Percentiles rank a stretch among this genome's conserved stretches.
phyloP scores from a whole-genome alignment of 2,797 vertebrate genomes.

The Sparus aurata region DNA sequence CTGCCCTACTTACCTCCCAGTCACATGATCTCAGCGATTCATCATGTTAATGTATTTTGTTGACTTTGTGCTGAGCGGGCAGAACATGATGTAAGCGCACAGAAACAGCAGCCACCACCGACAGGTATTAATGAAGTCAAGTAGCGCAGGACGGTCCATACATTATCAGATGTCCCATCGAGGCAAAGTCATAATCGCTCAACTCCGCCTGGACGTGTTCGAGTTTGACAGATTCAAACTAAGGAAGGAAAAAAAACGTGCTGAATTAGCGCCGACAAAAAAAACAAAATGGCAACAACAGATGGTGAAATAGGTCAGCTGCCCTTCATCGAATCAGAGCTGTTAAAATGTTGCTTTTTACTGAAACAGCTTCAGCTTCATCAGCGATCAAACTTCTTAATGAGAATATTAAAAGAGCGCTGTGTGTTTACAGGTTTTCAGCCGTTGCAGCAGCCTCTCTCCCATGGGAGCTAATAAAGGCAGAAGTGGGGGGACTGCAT shows the following conservation, averaged over 20 bases:
- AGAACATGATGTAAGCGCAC: constrained; percentile 44
- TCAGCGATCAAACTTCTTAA: constrained; percentile 25
- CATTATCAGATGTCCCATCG: constrained; percentile 7
- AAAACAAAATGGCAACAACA: constrained; percentile 12
- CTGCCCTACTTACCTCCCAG: constrained; percentile 22
- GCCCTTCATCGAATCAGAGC: background rate
- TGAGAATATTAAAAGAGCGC: constrained; percentile 11
- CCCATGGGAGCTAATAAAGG: constrained; percentile 50
- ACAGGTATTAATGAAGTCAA: constrained; percentile 44
- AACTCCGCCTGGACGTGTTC: background rate
- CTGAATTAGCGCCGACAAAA: background rate
- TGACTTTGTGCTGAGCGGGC: constrained; percentile 54
- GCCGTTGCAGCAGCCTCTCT: constrained; percentile 18
- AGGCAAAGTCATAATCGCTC: constrained; percentile 30
- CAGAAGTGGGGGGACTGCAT: background rate
- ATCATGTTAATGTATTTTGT: constrained; percentile 41
- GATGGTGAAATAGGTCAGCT: constrained; percentile 28
- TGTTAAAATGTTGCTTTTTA: constrained; percentile 27
- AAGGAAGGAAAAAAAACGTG: background rate
- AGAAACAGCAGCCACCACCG: constrained; percentile 1
- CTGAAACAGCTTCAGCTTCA: constrained; percentile 18
- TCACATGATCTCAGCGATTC: constrained; percentile 35
- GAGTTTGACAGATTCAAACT: constrained; percentile 1
- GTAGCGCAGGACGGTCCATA: constrained; percentile 11
- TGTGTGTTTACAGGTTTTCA: constrained; percentile 22